A percentile compares a stretch with the other conserved stretches of the same genome.
Evolutionary conservation across 2,113 vertebrate genomes (phyloP).

Genomic region (Perccottus glenii): DNA sequence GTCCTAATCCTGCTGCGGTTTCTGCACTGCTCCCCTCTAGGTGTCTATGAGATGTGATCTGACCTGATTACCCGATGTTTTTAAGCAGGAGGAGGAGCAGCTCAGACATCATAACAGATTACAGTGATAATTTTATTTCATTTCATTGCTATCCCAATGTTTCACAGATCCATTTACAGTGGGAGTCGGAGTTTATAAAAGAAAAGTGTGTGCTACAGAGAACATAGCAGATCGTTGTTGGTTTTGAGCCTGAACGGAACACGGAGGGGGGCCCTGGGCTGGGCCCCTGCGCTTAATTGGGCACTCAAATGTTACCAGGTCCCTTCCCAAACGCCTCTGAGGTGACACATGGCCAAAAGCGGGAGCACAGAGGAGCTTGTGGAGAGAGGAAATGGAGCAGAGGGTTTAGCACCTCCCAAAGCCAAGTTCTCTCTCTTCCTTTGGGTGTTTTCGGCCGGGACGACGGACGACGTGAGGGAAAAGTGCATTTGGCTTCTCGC

Average conservation of each 20-base stretch:
- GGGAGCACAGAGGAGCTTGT: constrained; percentile 65
- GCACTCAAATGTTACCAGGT: constrained; percentile 78
- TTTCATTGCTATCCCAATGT: no score
- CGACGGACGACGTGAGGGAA: constrained; percentile 50
- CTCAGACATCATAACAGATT: no score
- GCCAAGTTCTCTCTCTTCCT: constrained; percentile 71
- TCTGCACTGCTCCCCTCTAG: no score
- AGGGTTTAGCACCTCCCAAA: constrained; percentile 78
- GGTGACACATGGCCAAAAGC: constrained; percentile 73
- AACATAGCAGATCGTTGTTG: constrained; percentile 58
- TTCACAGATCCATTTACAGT: no score
- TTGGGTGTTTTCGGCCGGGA: constrained; percentile 48
- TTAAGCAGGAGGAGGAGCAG: no score
- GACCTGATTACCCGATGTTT: no score
- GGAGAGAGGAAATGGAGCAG: constrained; percentile 79
- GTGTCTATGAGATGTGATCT: no score
- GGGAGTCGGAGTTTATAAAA: neutral
- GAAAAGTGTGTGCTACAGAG: constrained; percentile 32
- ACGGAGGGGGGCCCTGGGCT: constrained; percentile 56
- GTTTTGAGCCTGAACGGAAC: constrained; percentile 70
- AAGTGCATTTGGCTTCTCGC: constrained; percentile 57
- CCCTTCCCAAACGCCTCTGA: constrained; percentile 71
- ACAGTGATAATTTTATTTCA: no score
- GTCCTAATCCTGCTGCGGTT: no score
- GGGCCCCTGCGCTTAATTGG: constrained; percentile 79